Evolutionary conservation across 2,888 invertebrate genomes (phyloP), one percentile per base, ranked within the genome.

Genomic region (Folsomia candida): DNA sequence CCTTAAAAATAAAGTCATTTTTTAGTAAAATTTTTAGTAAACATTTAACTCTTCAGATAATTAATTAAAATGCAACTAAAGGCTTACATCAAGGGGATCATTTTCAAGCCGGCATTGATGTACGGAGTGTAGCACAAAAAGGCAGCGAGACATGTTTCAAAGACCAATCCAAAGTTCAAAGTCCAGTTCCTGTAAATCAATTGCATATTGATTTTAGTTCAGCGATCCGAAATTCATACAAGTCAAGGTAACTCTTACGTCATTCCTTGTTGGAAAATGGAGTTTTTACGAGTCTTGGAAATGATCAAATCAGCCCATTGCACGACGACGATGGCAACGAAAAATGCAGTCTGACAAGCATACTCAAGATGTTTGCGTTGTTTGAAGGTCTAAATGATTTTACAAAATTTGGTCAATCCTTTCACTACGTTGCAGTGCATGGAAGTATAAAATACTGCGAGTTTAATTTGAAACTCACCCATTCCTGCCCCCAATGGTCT

Each of bases 401-500:
- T n/a, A n/a, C n/a, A n/a, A n/a, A n/a, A n/a, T n/a, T n/a, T n/a
- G n/a, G n/a, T n/a, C n/a, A n/a, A n/a, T n/a, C n/a, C n/a, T n/a
- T n/a, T n/a, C n/a, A n/a, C n/a, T n/a, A n/a, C n/a, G n/a, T n/a
- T n/a, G n/a, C n/a, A n/a, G n/a, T n/a, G n/a, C n/a, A 47, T 47
- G 47, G 18, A 11, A 47, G 47, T 47, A 11, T 47, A 47, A 47
- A 47, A 18, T 47, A 47, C 9, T 47, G n/a, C n/a, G n/a, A n/a
- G n/a, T n/a, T n/a, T n/a, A n/a, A n/a, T n/a, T n/a, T n/a, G n/a
- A n/a, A n/a, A n/a, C n/a, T n/a, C n/a, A 47, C 47, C 97, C 98
- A 98, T 92, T 98, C 97, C 85, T 98, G 98, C 82, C 97, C 97
- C 84, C 97, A 98, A 72, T 97, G 97, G 85, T 99, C 99, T 78